A percentile compares a stretch with the other conserved stretches of the same genome.
Evolutionary conservation across 2,797 vertebrate species (phyloP).

Genomic region (Rhinoraja longicauda): DNA sequence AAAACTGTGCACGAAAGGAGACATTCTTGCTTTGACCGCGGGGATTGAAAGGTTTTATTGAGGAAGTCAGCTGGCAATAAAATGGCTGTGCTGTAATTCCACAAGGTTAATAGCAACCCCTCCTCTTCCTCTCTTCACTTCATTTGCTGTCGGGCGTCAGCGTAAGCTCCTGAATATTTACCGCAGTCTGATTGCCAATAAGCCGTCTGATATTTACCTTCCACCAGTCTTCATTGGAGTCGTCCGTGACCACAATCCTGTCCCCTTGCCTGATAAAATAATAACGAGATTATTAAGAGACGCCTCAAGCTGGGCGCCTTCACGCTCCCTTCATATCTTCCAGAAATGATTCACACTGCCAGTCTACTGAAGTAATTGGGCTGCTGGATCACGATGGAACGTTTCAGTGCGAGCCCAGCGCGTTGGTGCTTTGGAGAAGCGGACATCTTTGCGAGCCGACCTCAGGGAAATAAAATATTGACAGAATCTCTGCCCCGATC

Average conservation of each 20-base stretch:
- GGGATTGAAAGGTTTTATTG: not conserved
- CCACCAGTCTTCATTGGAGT: slow-evolving; percentile 41
- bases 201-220: slow-evolving; percentile 35
- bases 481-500: too few relatives aligned
- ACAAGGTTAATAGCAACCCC: not conserved
- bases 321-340: not conserved
- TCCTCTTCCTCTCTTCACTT: not conserved
- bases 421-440: not conserved
- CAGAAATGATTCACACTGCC: not conserved
- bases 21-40: not conserved
- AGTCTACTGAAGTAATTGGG: slow-evolving; percentile 1
- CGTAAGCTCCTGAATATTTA: not conserved
- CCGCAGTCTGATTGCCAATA: not conserved
- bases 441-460: not conserved
- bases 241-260: slow-evolving; percentile 38
- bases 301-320: not conserved
- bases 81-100: not conserved
- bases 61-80: not conserved
- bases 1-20: too few relatives aligned
- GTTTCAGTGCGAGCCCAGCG: not conserved
- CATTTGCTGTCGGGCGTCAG: not conserved
- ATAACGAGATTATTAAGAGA: slow-evolving; percentile 26
- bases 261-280: slow-evolving; percentile 39
- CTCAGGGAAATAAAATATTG: not conserved
- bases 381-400: not conserved